These are phyloP conservation scores for Norana najaformis DNA, from an alignment of 2,888 invertebrate genomes.

Conservation along the genomic window DNA sequence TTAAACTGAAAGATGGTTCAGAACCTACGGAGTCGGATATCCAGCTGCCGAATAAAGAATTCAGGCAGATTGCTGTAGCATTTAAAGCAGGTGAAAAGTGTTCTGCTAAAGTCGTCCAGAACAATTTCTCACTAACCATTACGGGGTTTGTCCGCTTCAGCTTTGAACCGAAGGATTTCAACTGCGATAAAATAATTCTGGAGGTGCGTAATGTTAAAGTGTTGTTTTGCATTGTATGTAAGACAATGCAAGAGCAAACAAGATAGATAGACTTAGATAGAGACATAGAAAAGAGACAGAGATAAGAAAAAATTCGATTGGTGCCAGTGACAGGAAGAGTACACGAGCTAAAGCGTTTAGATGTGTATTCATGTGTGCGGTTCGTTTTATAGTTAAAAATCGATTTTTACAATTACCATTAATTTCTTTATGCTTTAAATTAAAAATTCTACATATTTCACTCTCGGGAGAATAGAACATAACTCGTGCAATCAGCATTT, in stretches of 20 bases:
- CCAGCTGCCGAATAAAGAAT: neutral
- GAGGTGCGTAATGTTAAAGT: neutral
- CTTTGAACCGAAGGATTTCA: neutral
- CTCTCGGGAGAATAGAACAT: too few relatives aligned
- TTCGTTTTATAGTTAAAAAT: too few relatives aligned
- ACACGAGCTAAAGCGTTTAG: too few relatives aligned
- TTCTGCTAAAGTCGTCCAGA: neutral
- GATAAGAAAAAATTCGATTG: too few relatives aligned
- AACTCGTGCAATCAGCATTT: too few relatives aligned
- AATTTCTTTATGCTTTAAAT: too few relatives aligned
- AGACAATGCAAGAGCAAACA: neutral
- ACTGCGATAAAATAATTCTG: neutral
- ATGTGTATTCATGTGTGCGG: too few relatives aligned
- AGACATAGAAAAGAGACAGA: too few relatives aligned
- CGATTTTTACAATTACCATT: too few relatives aligned
- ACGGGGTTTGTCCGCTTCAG: slow-evolving; percentile 2
- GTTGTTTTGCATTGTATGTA: neutral
- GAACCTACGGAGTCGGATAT: neutral
- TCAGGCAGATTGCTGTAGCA: neutral
- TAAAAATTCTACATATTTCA: too few relatives aligned
- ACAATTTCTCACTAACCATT: neutral
- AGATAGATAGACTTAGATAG: too few relatives aligned
- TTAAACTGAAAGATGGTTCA: neutral
- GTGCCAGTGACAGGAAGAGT: too few relatives aligned
- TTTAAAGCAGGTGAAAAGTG: neutral